phyloP scores from a whole-genome alignment of 2,797 vertebrate species.

The Syngnathus acus region DNA sequence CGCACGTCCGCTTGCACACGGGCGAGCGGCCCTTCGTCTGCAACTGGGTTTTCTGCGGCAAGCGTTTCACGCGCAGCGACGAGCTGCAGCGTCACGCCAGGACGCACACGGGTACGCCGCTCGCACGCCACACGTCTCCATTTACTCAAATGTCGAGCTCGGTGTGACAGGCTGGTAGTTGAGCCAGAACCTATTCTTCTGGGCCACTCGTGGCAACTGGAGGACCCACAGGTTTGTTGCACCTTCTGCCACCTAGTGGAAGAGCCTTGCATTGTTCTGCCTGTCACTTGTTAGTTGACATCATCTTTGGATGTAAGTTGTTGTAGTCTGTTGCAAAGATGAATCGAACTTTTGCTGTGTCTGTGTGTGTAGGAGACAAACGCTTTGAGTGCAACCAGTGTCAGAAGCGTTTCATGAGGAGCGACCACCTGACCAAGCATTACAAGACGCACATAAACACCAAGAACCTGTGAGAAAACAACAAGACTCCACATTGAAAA shows the following conservation, averaged over 20 bases:
- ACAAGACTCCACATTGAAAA: background rate
- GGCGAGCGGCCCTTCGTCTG: conserved; percentile 93
- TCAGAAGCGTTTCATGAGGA: conserved; percentile 98
- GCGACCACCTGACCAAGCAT: conserved; percentile 96
- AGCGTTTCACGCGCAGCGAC: conserved; percentile 91
- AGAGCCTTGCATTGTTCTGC: too few species aligned
- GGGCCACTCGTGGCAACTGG: too few species aligned
- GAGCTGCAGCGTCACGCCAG: conserved; percentile 92
- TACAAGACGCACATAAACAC: conserved; percentile 98
- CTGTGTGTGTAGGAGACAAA: conserved; percentile 81
- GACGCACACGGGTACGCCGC: conserved; percentile 84
- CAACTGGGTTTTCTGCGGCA: conserved; percentile 95
- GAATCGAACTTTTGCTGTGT: background rate
- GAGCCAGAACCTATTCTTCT: too few species aligned
- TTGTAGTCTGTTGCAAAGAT: background rate
- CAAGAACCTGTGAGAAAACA: conserved; percentile 85
- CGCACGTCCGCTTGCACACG: conserved; percentile 91
- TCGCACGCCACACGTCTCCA: background rate
- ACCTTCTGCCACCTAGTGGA: too few species aligned
- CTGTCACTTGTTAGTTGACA: too few species aligned
- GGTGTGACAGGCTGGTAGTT: too few species aligned
- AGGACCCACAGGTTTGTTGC: too few species aligned
- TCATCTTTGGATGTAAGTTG: too few species aligned
- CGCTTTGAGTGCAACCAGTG: conserved; percentile 94
- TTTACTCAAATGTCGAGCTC: too few species aligned